Conservation (phyloP, 1,140 invertebrate species). For the Trichoplusia ni region DNA sequence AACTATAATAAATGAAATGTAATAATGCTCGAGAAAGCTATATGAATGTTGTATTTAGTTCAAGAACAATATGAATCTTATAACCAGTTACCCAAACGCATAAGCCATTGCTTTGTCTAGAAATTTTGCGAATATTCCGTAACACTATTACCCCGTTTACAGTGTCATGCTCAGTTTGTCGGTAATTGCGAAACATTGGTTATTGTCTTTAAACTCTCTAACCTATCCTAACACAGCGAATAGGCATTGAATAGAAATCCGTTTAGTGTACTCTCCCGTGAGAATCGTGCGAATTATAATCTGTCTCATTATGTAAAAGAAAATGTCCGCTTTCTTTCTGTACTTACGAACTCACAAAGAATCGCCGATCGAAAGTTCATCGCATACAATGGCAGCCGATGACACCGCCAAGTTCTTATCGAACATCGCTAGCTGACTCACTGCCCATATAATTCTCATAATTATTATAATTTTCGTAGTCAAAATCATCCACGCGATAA, state of each 20-base stretch:
- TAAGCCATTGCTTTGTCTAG: slow-evolving; percentile 27
- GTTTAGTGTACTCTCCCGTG: slow-evolving; percentile 46
- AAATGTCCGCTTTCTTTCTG: slow-evolving; percentile 55
- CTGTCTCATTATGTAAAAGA: slow-evolving; percentile 63
- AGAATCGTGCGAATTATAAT: slow-evolving; percentile 63
- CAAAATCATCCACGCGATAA: slow-evolving; percentile 62
- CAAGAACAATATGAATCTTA: slow-evolving; percentile 22
- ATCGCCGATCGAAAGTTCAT: slow-evolving; percentile 63
- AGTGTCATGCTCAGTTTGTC: slow-evolving; percentile 43
- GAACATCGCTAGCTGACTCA: slow-evolving; percentile 66
- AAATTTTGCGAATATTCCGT: slow-evolving; percentile 30
- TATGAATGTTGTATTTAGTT: slow-evolving; percentile 14
- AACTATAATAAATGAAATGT: not conserved
- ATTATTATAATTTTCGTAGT: slow-evolving; percentile 75
- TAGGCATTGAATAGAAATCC: slow-evolving; percentile 40
- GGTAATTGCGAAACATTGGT: slow-evolving; percentile 40
- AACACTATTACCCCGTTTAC: slow-evolving; percentile 38
- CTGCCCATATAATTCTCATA: slow-evolving; percentile 69
- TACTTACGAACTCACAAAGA: slow-evolving; percentile 39
- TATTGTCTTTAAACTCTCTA: slow-evolving; percentile 44
- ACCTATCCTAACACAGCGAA: slow-evolving; percentile 31
- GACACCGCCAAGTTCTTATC: slow-evolving; percentile 64
- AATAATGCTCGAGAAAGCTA: not conserved
- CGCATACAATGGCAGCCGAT: slow-evolving; percentile 62
- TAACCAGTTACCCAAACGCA: slow-evolving; percentile 24